Conservation (phyloP, 2,113 vertebrate species). For the Isurus oxyrinchus region DNA sequence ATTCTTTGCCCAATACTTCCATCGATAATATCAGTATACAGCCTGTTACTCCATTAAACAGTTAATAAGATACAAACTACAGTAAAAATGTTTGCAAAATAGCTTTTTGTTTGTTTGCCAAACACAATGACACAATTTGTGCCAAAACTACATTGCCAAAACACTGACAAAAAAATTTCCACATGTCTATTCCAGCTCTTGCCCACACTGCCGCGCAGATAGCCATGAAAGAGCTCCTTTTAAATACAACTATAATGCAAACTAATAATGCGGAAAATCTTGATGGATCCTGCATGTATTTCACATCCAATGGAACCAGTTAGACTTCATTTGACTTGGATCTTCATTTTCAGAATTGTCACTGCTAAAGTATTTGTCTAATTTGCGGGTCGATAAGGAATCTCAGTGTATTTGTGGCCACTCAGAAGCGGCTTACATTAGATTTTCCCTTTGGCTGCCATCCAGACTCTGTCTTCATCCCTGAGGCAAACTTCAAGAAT, state of each 20-base stretch:
- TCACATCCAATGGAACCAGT: background rate
- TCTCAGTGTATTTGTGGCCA: background rate
- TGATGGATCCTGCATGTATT: background rate
- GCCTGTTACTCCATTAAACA: background rate
- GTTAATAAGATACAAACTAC: background rate
- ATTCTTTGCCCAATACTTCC: background rate
- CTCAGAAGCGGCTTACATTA: background rate
- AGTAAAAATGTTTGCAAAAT: conserved; percentile 3
- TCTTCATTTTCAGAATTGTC: background rate
- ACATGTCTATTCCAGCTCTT: background rate
- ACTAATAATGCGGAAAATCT: background rate
- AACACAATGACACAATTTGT: conserved; percentile 28
- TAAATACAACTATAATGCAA: background rate
- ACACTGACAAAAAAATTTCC: conserved; percentile 8
- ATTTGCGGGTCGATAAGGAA: background rate
- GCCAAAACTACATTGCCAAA: background rate
- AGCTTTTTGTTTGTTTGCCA: conserved; percentile 16
- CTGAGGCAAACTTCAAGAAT: background rate
- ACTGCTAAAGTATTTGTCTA: background rate
- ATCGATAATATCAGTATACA: background rate
- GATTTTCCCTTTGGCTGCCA: background rate
- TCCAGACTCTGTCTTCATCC: background rate
- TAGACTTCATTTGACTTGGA: background rate
- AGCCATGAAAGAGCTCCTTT: background rate
- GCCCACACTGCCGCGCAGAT: background rate